A percentile compares a stretch with the other conserved stretches of the same genome.
These are phyloP conservation scores for Otocyon megalotis DNA, from an alignment of 2,113 vertebrate genomes.

Conservation along the genomic window DNA sequence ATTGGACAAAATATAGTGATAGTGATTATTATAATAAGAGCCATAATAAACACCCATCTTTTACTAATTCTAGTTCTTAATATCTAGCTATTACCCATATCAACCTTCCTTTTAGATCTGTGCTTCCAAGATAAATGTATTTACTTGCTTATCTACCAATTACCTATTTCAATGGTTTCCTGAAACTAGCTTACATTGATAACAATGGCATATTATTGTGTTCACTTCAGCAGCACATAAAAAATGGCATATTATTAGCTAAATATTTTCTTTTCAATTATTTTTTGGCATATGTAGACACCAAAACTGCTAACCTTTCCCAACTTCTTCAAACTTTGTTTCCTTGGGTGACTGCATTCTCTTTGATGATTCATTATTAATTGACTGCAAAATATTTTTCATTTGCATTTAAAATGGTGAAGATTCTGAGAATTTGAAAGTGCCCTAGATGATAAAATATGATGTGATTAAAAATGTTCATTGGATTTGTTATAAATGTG, in stretches of 20 bases:
- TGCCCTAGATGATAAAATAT: background rate
- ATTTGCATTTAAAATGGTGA: background rate
- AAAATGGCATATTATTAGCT: background rate
- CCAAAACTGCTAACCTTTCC: background rate
- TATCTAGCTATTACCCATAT: background rate
- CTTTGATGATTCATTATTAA: background rate
- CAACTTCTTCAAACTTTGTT: background rate
- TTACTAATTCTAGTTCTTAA: background rate
- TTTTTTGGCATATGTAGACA: background rate
- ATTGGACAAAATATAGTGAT: background rate
- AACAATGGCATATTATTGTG: background rate
- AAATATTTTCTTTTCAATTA: background rate
- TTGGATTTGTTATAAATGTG: background rate
- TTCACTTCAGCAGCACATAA: background rate
- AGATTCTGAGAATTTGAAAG: background rate
- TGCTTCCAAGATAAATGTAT: background rate
- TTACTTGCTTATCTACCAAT: background rate
- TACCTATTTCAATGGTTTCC: background rate
- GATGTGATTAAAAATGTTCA: background rate
- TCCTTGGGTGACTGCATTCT: background rate
- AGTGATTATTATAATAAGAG: background rate
- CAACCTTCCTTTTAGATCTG: background rate
- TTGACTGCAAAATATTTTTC: background rate
- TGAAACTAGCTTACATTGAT: background rate
- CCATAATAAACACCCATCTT: background rate